Base-by-base conservation (phyloP, 2,113 vertebrate species). In the Petrocephalus zakoni region DNA sequence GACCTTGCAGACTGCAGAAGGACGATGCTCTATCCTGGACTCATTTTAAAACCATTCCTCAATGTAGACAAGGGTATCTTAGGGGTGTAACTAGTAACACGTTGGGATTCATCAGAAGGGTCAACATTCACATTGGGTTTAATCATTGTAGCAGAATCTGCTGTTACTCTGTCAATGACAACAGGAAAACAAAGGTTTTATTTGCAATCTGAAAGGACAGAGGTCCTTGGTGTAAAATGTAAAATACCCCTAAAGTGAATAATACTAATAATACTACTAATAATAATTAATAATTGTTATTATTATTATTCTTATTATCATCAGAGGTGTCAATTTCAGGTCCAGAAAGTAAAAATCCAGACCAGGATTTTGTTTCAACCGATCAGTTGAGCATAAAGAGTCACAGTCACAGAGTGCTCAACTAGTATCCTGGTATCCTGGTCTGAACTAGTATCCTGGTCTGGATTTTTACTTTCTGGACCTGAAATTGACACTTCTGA, bases 1-100 rank as follows among this genome's bases (percentile, higher is more conserved):
- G 75, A 94, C 92, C 92, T 93, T 92, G 90, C 89, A 87, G 82
- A 55, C 78, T 61, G 85, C 61, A n/a, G 64, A 49, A 84, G 51
- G 22, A 87, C 55, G 58, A 88, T 52, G 81, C 56, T 82, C 42
- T 15, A 89, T 72, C 87, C 75, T 21, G 51, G 49, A 49, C 29
- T 47, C 9, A 87, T 52, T 53, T 47, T 42, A 87, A 72, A 42
- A 21, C 17, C 25, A 82, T 87, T 58, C 87, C 4, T 85, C 5
- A 2, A 78, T 78, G 19, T 25, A n/a, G 46, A 47, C 21, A 83
- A n/a, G 46, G 81, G 81, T 21, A 13, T 49, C 81, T 46, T 83
- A 83, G 81, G 8, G 3, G 46, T 21, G 21, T 46, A 83, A 49
- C 5, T 21, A 13, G 72, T 37, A 29, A 42, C 2, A 11, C 29